Evolutionary conservation across 2,797 vertebrate genomes (phyloP), one percentile per base, ranked within the genome.

Genomic region (Triplophysa yarkandensis): DNA sequence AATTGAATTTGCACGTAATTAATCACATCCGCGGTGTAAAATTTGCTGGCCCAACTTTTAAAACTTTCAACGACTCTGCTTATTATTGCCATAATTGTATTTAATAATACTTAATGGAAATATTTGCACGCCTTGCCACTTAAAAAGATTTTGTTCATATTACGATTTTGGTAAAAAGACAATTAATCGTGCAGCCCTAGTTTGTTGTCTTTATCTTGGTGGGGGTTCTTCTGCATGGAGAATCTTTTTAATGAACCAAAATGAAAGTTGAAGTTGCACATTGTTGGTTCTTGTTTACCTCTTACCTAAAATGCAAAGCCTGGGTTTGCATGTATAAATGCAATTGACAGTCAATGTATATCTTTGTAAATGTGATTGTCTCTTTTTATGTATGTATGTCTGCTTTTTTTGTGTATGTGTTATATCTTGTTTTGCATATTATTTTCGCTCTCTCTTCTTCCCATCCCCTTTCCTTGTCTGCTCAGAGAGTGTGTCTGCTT

Each of bases 401-500:
- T 44, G 58, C 58, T 27, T 60, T 68, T 39, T 28, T 67, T 36
- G 44, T 43, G n/a, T 46, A n/a, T 57, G 36, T 17, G 17, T 67
- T 13, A 21, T 55, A 7, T n/a, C 48, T 52, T 50, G 14, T 23
- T 34, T 11, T 39, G 66, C 65, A 34, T 34, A 68, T 6, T 30
- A 6, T 30, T 69, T 32, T 79, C 14, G 57, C 17, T 71, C 21
- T 69, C 25, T 41, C 1, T 32, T 65, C 34, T 69, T 21, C 19
- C n/a, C 6, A 50, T 50, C 23, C 43, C 68, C 50, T 32, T 73
- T 46, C 39, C 48, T 7, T 48, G 66, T 48, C 65, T 58, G 34
- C n/a, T 66, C 11, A 11, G 32, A 48, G 27, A 64, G 74, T 21
- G 65, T 76, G 50, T 69, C 65, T 70, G 62, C 71, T 61, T 2